phyloP scores from a whole-genome alignment of 1,140 invertebrate genomes.

The Drosophila jambulina region DNA sequence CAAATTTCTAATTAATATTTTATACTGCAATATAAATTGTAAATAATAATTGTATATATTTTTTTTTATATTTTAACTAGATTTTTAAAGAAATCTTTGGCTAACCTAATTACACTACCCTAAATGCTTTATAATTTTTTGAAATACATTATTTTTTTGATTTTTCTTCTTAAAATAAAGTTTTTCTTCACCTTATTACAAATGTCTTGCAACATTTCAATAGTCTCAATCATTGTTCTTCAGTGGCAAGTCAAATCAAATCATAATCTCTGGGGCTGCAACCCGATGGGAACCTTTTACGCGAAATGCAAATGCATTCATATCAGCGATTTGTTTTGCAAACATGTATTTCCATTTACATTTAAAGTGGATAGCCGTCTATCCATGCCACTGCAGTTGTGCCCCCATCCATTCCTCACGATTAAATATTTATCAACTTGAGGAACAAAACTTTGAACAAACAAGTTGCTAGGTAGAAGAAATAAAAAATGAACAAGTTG shows the following conservation, averaged over 20 bases:
- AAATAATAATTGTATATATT: neutral
- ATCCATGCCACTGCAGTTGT: slow-evolving; percentile 1
- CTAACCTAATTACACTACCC: neutral
- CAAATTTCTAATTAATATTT: neutral
- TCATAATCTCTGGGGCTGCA: slow-evolving; percentile 6
- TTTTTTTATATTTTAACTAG: neutral
- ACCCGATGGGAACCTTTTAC: slow-evolving; percentile 9
- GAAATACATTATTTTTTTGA: no score
- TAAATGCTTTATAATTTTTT: neutral
- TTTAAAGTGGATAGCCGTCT: slow-evolving; percentile 30
- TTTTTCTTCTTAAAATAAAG: neutral
- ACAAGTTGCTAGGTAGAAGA: slow-evolving; percentile 15
- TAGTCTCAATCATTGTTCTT: slow-evolving; percentile 7
- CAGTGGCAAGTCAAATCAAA: slow-evolving; percentile 4
- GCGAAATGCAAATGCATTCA: slow-evolving; percentile 29
- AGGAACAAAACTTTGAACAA: slow-evolving; percentile 37
- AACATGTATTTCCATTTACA: slow-evolving; percentile 30
- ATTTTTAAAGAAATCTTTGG: neutral
- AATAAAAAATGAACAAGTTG: slow-evolving; percentile 9
- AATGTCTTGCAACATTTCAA: slow-evolving; percentile 3
- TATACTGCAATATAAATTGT: neutral
- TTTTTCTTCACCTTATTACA: neutral
- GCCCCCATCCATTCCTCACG: slow-evolving; percentile 19
- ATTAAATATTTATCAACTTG: slow-evolving; percentile 52
- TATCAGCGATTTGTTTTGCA: slow-evolving; percentile 15